Evolutionary conservation across 2,888 invertebrate genomes (phyloP).

Genomic region (Yponomeuta evonymella): DNA sequence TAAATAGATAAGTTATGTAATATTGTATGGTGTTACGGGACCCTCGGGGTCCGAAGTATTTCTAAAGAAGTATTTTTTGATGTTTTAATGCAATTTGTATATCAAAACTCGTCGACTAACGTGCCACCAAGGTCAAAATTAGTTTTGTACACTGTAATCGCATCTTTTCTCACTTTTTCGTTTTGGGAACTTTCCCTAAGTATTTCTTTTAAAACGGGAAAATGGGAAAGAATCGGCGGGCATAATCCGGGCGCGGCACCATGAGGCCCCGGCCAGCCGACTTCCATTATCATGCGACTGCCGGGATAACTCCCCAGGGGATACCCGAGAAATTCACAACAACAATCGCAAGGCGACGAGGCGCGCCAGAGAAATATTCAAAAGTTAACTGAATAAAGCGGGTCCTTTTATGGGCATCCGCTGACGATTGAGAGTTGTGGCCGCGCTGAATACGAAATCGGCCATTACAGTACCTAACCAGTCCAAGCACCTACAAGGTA

Average conservation of each 20-base stretch:
- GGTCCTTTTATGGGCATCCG: background rate
- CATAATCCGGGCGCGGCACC: conserved; percentile 58
- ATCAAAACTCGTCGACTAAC: too few relatives aligned
- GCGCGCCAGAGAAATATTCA: conserved; percentile 5
- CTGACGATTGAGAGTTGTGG: conserved; percentile 11
- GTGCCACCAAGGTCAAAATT: too few relatives aligned
- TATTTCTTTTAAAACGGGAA: too few relatives aligned
- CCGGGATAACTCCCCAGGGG: conserved; percentile 41
- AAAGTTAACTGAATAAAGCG: conserved; percentile 3
- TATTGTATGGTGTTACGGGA: too few relatives aligned
- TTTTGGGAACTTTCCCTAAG: too few relatives aligned
- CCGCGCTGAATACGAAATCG: conserved; percentile 11
- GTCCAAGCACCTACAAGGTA: background rate
- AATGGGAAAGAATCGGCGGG: conserved; percentile 18
- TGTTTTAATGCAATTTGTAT: too few relatives aligned
- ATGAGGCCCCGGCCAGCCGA: conserved; percentile 48
- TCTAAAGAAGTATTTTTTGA: too few relatives aligned
- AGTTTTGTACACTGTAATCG: too few relatives aligned
- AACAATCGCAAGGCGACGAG: conserved; percentile 26
- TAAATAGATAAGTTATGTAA: too few relatives aligned
- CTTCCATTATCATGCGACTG: conserved; percentile 46
- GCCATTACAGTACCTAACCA: conserved; percentile 13
- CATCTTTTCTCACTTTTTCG: too few relatives aligned
- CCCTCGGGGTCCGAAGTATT: too few relatives aligned
- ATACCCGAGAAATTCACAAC: conserved; percentile 37